A percentile compares a stretch with the other conserved stretches of the same genome.
Evolutionary conservation across 1,140 invertebrate genomes (phyloP).

Genomic region (Dendrolimus punctatus): DNA sequence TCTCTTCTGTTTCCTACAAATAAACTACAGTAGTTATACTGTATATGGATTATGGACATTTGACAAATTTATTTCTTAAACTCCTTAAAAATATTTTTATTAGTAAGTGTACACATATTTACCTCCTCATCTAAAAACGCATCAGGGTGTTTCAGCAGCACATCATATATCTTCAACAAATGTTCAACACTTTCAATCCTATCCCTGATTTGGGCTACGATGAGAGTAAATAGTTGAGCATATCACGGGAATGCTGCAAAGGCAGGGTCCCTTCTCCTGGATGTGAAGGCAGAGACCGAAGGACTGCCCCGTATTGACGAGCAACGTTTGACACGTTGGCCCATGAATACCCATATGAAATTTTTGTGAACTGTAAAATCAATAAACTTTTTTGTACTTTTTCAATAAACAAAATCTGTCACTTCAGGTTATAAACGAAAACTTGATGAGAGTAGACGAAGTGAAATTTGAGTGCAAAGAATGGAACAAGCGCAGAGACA

Average conservation of each 20-base stretch:
- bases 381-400: background rate
- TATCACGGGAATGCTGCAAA: conserved; percentile 37
- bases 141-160: conserved; percentile 52
- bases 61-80: no score
- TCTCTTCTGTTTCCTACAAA: no score
- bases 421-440: no score
- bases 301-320: conserved; percentile 64
- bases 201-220: conserved; percentile 35
- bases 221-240: conserved; percentile 52
- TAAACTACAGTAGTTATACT: no score
- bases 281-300: conserved; percentile 68
- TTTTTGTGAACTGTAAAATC: conserved; percentile 70
- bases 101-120: conserved; percentile 2
- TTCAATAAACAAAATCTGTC: no score
- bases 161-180: conserved; percentile 52
- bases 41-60: no score
- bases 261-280: conserved; percentile 71
- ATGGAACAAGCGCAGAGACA: no score
- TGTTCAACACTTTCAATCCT: conserved; percentile 35
- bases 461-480: no score
- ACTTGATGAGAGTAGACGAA: no score
- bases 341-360: conserved; percentile 79
- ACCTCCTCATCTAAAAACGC: conserved; percentile 62
- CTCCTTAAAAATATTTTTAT: no score
- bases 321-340: conserved; percentile 63